Evolutionary conservation across 2,797 vertebrate genomes (phyloP), one percentile per base, ranked within the genome.

Genomic region (Pogoniulus pusillus): DNA sequence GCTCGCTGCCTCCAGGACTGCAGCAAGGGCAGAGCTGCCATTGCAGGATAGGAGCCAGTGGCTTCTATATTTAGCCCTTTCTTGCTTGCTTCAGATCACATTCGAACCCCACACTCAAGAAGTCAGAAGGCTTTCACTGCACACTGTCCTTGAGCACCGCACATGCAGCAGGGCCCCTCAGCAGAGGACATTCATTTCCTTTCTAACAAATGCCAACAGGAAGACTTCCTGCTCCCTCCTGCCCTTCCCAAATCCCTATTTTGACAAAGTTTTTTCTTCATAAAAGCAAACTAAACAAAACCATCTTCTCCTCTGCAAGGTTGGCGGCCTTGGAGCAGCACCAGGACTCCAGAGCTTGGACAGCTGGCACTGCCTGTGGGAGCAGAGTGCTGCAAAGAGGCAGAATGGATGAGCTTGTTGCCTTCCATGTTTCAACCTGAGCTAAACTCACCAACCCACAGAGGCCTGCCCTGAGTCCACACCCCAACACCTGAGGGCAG

Each of bases 51-150:
- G 72, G 89, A 95, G 92, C 83, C 76, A 84, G 49, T 3, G 1
- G 57, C 54, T 89, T 88, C 96, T 96, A 96, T 93, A 95, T 96
- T 96, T 97, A 96, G 90, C 73, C 60, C 37, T 74, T 85, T 80
- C 93, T 82, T 73, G 66, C 89, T 96, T 87, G 76, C 86, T 94
- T 85, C 94, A 92, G 87, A 91, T 92, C 89, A 66, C 53, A 92
- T 73, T 84, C 18, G 19, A 62, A 69, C 58, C 35, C 90, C 1
- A 0, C 35, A 62, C 70, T 89, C 55, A 30, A 83, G 64, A 79
- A 96, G 66, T 86, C 81, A 49, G 79, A 66, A 94, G 74, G 77
- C 85, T 88, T 91, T 83, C 83, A 55, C 80, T 77, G 81, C 76
- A 84, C 47, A 55, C 90, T 70, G 51, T 87, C 77, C 85, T 51